These are phyloP conservation scores for Diplolepis rosae DNA, from an alignment of 2,888 invertebrate genomes.

Conservation along the genomic window DNA sequence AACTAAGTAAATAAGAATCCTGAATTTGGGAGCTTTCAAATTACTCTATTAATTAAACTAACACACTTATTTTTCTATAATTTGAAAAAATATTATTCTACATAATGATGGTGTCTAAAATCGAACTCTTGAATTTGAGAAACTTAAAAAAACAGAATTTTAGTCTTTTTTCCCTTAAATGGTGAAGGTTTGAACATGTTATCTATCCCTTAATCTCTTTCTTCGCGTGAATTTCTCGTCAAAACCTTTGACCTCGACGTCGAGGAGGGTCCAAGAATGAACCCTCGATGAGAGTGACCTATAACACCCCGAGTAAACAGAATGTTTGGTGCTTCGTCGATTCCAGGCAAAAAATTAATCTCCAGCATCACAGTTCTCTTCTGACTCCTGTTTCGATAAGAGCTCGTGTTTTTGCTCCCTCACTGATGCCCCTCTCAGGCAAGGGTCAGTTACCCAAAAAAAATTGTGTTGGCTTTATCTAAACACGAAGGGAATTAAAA, in stretches of 20 bases:
- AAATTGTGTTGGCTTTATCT: conserved; percentile 3
- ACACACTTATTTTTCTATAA: no score
- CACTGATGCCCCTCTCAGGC: neutral
- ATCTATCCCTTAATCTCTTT: conserved; percentile 20
- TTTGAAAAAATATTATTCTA: no score
- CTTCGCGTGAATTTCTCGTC: conserved; percentile 28
- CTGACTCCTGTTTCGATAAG: conserved; percentile 10
- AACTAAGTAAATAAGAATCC: no score
- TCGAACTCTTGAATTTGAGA: no score
- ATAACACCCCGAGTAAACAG: conserved; percentile 5
- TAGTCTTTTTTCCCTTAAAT: neutral
- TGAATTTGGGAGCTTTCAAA: no score
- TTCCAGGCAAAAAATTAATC: conserved; percentile 6
- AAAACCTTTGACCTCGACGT: conserved; percentile 1
- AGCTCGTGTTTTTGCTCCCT: conserved; percentile 11
- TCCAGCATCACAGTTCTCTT: conserved; percentile 4
- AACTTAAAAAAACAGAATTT: neutral
- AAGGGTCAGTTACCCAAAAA: conserved; percentile 3
- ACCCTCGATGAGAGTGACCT: conserved; percentile 8
- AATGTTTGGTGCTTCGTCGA: conserved; percentile 7
- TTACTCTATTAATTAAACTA: no score
- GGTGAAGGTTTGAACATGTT: neutral
- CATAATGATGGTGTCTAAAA: no score
- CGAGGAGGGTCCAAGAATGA: neutral
- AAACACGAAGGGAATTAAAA: conserved; percentile 16